These are phyloP conservation scores for Tauraco erythrolophus DNA, from an alignment of 2,113 vertebrate species.

Conservation along the genomic window DNA sequence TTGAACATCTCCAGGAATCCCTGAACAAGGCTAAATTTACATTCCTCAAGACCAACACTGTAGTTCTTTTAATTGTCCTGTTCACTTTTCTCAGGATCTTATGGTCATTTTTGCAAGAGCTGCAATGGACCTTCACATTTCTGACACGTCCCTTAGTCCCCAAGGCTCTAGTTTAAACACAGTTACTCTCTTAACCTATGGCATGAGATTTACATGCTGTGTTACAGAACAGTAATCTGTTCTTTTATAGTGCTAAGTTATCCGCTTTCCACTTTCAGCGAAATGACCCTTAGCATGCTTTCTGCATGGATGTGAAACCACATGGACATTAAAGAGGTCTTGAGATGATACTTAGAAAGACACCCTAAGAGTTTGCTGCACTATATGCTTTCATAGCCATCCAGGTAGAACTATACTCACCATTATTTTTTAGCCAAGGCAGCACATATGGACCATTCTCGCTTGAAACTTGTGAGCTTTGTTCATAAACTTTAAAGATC, in stretches of 20 bases:
- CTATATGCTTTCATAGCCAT: neutral
- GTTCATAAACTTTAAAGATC: too few relatives aligned
- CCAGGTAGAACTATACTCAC: neutral
- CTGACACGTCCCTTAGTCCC: neutral
- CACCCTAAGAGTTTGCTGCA: neutral
- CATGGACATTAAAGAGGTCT: neutral
- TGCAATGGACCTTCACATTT: neutral
- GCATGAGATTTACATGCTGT: neutral
- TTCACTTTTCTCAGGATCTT: neutral
- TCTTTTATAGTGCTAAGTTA: neutral
- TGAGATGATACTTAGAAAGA: neutral
- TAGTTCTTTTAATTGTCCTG: neutral
- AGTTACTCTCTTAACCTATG: neutral
- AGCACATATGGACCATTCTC: neutral
- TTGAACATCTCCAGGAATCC: neutral
- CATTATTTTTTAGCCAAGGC: neutral
- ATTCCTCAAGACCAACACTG: neutral
- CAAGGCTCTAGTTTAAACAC: neutral
- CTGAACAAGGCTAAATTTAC: neutral
- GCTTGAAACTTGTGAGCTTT: conserved; percentile 2
- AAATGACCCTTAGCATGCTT: neutral
- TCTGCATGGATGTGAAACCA: neutral
- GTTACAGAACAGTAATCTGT: neutral
- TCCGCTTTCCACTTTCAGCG: neutral
- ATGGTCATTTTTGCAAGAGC: neutral